Evolutionary conservation across 1,140 invertebrate species (phyloP), one percentile per base, ranked within the genome.

Genomic region (Parapsyche elsis): DNA sequence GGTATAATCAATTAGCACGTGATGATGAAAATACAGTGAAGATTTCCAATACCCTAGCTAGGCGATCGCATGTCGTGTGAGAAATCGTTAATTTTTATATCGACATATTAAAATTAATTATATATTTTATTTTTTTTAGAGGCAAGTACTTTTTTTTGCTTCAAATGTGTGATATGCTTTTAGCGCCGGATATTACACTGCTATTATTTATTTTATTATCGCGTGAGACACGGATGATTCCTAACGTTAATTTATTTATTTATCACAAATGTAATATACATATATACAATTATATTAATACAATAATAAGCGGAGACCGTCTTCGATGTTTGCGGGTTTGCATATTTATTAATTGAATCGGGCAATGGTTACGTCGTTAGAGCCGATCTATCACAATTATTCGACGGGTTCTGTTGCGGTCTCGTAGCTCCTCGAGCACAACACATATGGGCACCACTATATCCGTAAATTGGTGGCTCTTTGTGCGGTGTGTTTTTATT

Each of bases 371-470:
- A 7, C 30, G 30, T 38, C 30, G 30, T 38, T 38, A 7, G 30
- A 38, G 30, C 30, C 74, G 76, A 82, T 82, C 79, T 80, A 80
- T 82, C 81, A 82, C 74, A 82, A 80, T 82, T 79, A 82, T 82
- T 82, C 81, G 81, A 82, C 81, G 71, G 71, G 26, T 49, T 24
- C 71, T 44, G 24, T 19, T 19, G 57, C 9, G n/a, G 57, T 61
- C 57, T 70, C 76, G 30, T n/a, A 76, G 75, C 74, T 78, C 14
- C 53, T 45, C 46, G 21, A 71, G 2, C 0, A 10, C 19, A 71
- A 19, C 53, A n/a, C 57, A 80, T 82, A 67, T 80, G 81, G 81
- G 81, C 77, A 82, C 81, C 81, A 71, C 75, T 53, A 82, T 82
- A 59, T 30, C 26, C 2, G 5, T 7, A 67, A 67, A 7, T 67